Base-by-base conservation (phyloP, 1,140 invertebrate genomes). In the Neodiprion virginianus region DNA sequence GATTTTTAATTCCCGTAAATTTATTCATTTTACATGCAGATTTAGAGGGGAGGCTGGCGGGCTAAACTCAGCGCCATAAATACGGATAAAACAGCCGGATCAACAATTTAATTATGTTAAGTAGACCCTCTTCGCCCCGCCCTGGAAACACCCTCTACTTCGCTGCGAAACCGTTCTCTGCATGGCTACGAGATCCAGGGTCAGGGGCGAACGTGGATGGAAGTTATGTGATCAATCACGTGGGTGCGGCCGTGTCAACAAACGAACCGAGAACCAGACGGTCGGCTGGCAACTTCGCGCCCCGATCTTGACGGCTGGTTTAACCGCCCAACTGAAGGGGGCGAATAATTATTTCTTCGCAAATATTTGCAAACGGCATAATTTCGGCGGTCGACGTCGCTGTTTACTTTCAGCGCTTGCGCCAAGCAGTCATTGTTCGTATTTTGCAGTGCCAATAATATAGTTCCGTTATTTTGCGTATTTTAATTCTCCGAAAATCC, bases 21-120 rank as follows among this genome's bases (percentile, higher is more conserved):
- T 61, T 61, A 61, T 61, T 61, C 53, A 61, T 61, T 61, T 61
- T 61, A 17, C 11, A 61, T 61, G n/a, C 28, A 61, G 53, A 61
- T 17, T 40, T 40, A 40, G 28, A 40, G 28, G 28, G 28, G 28
- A 40, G 28, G 28, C 5, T 40, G 28, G 28, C 5, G 28, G 28
- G 28, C 28, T 1, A 40, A 40, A 40, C 28, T 40, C 28, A 8
- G 53, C 53, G 53, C 53, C 53, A 17, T 61, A 61, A 61, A 61
- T 61, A 61, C 53, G 53, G 53, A 61, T 9, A 17, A 61, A 61
- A 61, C 53, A 61, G 53, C 53, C 53, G 53, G 53, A 61, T 61
- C 53, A 61, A 61, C 53, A 61, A 61, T 61, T 61, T 61, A 61
- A 61, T 61, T 61, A 61, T 61, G 53, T 61, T 61, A 61, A 61